phyloP scores from a whole-genome alignment of 2,797 vertebrate species.

The Xenentodon cancila region DNA sequence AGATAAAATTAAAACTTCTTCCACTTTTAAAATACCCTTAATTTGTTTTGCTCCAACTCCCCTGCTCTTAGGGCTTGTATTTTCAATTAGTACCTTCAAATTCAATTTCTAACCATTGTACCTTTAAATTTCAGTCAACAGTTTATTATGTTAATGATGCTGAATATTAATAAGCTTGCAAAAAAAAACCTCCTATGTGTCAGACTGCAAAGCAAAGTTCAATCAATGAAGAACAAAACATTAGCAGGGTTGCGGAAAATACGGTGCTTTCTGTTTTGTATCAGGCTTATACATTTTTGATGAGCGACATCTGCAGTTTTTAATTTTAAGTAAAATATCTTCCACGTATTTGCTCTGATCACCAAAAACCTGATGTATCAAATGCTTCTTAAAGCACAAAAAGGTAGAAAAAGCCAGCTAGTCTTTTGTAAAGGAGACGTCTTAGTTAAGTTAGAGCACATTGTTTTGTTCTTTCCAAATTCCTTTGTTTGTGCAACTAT shows the following conservation, averaged over 20 bases:
- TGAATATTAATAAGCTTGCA: conserved; percentile 31
- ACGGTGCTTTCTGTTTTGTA: background rate
- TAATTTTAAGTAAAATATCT: conserved; percentile 13
- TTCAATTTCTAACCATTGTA: conserved; percentile 53
- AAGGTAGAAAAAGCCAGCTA: background rate
- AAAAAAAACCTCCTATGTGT: conserved; percentile 28
- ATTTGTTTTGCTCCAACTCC: conserved; percentile 55
- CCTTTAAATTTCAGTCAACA: conserved; percentile 21
- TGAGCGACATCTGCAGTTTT: conserved; percentile 16
- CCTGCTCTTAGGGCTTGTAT: conserved; percentile 39
- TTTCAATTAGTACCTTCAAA: conserved; percentile 65
- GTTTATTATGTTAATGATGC: conserved; percentile 31
- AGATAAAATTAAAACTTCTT: conserved; percentile 61
- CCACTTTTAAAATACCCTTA: conserved; percentile 43
- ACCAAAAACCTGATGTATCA: conserved; percentile 2
- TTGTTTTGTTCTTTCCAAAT: too few species aligned
- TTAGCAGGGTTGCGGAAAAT: background rate
- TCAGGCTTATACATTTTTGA: conserved; percentile 7
- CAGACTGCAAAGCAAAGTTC: conserved; percentile 15
- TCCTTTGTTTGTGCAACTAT: too few species aligned
- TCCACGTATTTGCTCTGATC: conserved; percentile 8
- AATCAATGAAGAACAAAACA: conserved; percentile 9
- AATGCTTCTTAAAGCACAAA: background rate
- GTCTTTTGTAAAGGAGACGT: too few species aligned
- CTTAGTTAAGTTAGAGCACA: too few species aligned